Conservation (phyloP, 2,113 vertebrate species). For the Platysteira castanea region DNA sequence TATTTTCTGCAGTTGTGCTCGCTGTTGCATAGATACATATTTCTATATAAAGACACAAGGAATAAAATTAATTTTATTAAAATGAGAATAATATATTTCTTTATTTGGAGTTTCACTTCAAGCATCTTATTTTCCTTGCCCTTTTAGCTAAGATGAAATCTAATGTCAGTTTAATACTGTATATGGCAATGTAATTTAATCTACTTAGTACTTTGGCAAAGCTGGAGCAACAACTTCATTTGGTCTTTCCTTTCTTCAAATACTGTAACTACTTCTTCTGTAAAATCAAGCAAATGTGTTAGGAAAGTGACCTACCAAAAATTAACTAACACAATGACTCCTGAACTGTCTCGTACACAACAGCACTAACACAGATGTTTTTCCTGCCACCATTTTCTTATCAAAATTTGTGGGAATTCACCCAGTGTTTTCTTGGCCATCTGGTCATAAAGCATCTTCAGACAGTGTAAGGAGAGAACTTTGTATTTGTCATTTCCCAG, state of each 20-base stretch:
- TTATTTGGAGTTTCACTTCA: background rate
- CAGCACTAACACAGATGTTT: background rate
- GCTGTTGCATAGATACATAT: background rate
- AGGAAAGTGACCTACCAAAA: background rate
- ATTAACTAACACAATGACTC: background rate
- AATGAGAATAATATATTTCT: background rate
- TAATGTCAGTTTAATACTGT: background rate
- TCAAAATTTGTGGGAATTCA: background rate
- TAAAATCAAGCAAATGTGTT: background rate
- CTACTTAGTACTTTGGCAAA: background rate
- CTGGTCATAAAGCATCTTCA: background rate
- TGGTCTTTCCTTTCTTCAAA: background rate
- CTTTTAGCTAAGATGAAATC: background rate
- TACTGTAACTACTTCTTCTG: background rate
- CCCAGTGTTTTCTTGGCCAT: accelerated
- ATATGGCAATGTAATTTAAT: background rate
- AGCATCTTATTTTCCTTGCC: background rate
- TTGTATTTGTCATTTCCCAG: background rate
- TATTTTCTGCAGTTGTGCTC: conserved; percentile 52
- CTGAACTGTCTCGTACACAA: background rate
- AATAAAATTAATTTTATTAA: conserved; percentile 2
- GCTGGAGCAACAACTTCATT: background rate
- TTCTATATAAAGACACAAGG: background rate
- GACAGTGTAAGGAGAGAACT: background rate
- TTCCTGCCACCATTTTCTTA: background rate